Conservation (phyloP, 2,113 vertebrate species). For the Pachycephala philippinensis region DNA sequence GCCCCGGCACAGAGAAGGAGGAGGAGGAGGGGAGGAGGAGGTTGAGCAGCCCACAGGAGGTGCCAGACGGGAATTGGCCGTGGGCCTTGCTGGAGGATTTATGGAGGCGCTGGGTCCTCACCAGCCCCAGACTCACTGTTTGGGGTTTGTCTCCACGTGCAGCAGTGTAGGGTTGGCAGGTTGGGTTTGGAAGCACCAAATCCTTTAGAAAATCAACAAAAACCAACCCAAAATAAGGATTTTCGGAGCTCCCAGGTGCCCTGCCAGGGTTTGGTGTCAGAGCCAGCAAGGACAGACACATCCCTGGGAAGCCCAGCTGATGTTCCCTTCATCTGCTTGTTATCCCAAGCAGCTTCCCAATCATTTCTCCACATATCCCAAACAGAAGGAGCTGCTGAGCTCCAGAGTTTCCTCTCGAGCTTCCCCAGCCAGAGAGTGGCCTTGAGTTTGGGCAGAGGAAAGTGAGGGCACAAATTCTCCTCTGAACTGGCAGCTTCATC, state of each 20-base stretch:
- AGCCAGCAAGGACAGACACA: not conserved
- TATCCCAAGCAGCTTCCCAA: not conserved
- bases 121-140: not conserved
- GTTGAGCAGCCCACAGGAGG: not conserved
- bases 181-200: not conserved
- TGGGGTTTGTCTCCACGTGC: not conserved
- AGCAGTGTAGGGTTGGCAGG: not conserved
- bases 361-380: not conserved
- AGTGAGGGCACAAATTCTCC: not conserved
- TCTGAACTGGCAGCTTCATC: not conserved
- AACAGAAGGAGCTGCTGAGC: not conserved
- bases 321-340: not conserved
- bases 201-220: not conserved
- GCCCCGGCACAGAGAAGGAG: not conserved
- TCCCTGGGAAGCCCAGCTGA: not conserved
- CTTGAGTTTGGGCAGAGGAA: not conserved
- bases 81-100: not conserved
- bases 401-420: not conserved
- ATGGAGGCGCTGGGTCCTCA: not conserved
- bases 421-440: not conserved
- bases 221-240: accelerated
- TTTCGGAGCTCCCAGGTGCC: not conserved
- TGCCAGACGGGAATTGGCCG: not conserved
- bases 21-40: not conserved
- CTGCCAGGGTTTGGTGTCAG: not conserved